phyloP scores from a whole-genome alignment of 2,797 vertebrate genomes.

The Florisuga fusca region DNA sequence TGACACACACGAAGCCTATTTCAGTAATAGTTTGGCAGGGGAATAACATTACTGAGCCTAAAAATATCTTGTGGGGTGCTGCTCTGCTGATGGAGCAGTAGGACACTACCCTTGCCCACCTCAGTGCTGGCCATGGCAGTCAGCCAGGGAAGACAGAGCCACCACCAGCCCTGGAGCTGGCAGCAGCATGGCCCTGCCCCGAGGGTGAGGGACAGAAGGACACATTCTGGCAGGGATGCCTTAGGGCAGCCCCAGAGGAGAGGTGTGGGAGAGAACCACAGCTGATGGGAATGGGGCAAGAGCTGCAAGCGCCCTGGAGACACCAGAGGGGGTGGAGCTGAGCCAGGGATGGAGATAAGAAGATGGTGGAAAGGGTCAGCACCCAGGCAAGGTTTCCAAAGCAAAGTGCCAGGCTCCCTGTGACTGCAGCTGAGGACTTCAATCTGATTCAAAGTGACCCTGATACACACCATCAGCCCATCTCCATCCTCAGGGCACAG shows the following conservation, averaged over 20 bases:
- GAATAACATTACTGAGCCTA: constrained; percentile 57
- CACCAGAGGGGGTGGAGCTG: accelerated
- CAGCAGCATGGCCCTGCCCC: neutral
- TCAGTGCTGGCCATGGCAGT: neutral
- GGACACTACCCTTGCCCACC: neutral
- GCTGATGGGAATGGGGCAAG: neutral
- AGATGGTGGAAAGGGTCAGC: neutral
- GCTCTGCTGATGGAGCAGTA: constrained; percentile 22
- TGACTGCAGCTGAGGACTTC: accelerated
- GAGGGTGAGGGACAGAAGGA: neutral
- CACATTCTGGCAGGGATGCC: accelerated
- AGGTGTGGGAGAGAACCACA: accelerated
- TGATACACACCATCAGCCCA: neutral
- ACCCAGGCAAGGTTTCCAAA: neutral
- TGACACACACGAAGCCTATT: constrained; percentile 67
- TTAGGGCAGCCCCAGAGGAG: neutral
- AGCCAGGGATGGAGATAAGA: accelerated
- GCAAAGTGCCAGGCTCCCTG: neutral
- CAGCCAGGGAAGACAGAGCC: neutral
- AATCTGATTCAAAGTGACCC: neutral
- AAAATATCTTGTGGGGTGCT: constrained; percentile 58
- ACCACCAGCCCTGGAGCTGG: neutral
- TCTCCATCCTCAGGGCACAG: neutral
- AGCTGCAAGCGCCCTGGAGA: neutral
- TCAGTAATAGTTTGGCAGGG: constrained; percentile 59